phyloP scores from a whole-genome alignment of 2,888 invertebrate species.

The Gandaritis pyraliata region DNA sequence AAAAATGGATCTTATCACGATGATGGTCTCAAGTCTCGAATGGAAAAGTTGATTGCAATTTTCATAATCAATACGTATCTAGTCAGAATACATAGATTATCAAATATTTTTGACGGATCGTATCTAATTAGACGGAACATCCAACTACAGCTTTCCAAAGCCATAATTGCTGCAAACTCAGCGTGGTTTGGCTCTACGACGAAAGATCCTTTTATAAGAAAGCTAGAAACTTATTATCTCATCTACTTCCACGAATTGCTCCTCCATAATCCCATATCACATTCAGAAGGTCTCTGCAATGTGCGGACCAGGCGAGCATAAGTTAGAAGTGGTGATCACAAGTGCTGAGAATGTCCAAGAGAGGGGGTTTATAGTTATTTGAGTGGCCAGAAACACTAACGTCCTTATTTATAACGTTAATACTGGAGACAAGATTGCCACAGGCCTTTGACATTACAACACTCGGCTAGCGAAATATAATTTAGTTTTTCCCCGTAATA shows the following conservation, averaged over 20 bases:
- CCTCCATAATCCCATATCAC: conserved; percentile 7
- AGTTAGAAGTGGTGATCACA: conserved; percentile 48
- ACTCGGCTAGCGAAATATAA: conserved; percentile 2
- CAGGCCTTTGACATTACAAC: conserved; percentile 6
- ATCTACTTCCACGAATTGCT: neutral
- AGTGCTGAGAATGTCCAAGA: conserved; percentile 73
- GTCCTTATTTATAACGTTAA: conserved; percentile 83
- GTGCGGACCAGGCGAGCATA: conserved; percentile 42
- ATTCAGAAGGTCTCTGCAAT: conserved; percentile 39
- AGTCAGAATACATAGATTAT: too few species aligned
- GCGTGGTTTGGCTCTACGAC: too few species aligned
- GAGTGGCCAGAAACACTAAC: conserved; percentile 74
- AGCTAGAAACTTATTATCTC: neutral
- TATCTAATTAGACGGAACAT: too few species aligned
- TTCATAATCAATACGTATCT: too few species aligned
- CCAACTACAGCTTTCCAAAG: too few species aligned
- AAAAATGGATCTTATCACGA: too few species aligned
- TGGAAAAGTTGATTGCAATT: too few species aligned
- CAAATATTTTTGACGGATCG: too few species aligned
- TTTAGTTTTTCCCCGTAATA: too few species aligned
- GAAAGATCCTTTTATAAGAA: too few species aligned
- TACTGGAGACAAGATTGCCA: conserved; percentile 64
- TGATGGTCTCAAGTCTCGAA: too few species aligned
- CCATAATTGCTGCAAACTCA: too few species aligned
- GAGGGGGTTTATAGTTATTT: conserved; percentile 75